Conservation (phyloP, 37 sponge, comb jelly and placozoan genomes). For the Eunapius fragilis region DNA sequence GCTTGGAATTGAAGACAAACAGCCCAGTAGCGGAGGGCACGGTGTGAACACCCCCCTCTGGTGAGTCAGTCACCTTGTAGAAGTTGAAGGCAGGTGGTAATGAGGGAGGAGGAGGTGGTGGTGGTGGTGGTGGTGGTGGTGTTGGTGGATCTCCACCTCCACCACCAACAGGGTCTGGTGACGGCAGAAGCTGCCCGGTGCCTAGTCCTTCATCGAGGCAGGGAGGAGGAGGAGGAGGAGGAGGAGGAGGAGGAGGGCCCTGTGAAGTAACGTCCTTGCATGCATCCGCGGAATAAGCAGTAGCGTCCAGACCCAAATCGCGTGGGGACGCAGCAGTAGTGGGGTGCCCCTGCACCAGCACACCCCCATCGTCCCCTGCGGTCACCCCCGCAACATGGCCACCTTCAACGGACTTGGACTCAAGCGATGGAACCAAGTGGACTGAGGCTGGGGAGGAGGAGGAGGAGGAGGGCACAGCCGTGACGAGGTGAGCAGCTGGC, state of each 20-base stretch:
- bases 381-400: not conserved
- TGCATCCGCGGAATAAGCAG: not conserved
- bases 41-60: not conserved
- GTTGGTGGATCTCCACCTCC: no score
- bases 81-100: not conserved
- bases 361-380: not conserved
- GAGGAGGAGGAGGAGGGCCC: no score
- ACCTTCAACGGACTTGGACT: not conserved
- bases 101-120: not conserved
- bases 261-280: no score
- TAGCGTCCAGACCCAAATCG: not conserved
- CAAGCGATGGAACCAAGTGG: not conserved
- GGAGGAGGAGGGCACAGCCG: not conserved
- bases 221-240: no score
- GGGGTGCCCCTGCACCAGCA: not conserved
- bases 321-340: no score
- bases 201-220: no score
- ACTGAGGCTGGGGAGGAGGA: not conserved
- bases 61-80: not conserved
- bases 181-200: no score
- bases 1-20: not conserved
- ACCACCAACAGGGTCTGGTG: not conserved
- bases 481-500: not conserved
- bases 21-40: not conserved
- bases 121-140: not conserved